Evolutionary conservation across 1,140 invertebrate genomes (phyloP).

Genomic region (Patella vulgata): DNA sequence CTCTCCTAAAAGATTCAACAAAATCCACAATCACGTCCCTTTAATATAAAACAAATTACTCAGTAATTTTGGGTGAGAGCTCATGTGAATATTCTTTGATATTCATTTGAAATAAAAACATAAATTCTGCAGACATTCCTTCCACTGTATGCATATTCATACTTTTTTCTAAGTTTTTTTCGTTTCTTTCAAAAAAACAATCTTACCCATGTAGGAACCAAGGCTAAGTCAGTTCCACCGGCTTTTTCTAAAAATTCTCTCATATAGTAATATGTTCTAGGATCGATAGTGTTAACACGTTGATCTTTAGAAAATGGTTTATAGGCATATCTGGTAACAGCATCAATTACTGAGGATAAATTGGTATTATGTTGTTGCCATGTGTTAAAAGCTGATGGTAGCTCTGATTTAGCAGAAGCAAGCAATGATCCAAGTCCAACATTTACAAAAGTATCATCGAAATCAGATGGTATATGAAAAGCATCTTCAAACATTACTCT

Average conservation of each 20-base stretch:
- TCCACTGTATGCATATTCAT: too few species aligned
- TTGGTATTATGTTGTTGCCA: slow-evolving; percentile 46
- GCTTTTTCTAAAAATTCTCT: slow-evolving; percentile 37
- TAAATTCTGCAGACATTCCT: too few species aligned
- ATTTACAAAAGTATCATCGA: slow-evolving; percentile 55
- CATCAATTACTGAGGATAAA: slow-evolving; percentile 38
- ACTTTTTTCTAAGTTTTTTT: not conserved
- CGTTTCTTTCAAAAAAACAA: too few species aligned
- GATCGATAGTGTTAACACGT: slow-evolving; percentile 44
- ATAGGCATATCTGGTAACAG: slow-evolving; percentile 48
- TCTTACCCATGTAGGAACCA: slow-evolving; percentile 53
- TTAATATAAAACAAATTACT: too few species aligned
- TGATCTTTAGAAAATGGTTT: slow-evolving; percentile 35
- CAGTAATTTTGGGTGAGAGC: too few species aligned
- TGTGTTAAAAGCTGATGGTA: slow-evolving; percentile 28
- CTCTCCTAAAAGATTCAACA: too few species aligned
- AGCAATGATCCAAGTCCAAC: slow-evolving; percentile 45
- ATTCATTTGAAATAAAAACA: too few species aligned
- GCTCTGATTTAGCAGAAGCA: slow-evolving; percentile 26
- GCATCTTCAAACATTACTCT: too few species aligned
- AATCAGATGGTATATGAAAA: slow-evolving; percentile 53
- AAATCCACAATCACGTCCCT: too few species aligned
- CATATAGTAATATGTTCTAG: slow-evolving; percentile 48
- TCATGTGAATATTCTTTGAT: too few species aligned
- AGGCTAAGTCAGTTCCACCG: slow-evolving; percentile 34